phyloP scores from a whole-genome alignment of 2,888 invertebrate species.

The Leptinotarsa rubiginosa region DNA sequence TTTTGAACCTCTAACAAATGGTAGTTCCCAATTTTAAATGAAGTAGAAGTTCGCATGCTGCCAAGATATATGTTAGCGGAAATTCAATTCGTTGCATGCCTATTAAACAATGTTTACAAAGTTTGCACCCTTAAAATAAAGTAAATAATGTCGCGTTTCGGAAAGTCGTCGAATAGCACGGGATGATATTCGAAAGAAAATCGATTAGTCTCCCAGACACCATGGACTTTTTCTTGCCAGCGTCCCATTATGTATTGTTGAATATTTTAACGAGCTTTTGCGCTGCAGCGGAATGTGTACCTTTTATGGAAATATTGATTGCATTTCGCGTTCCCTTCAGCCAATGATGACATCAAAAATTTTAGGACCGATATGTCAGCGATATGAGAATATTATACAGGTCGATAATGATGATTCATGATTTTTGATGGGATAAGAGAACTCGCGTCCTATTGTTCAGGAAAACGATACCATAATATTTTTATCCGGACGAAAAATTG shows the following conservation, averaged over 20 bases:
- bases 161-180: slow-evolving; percentile 23
- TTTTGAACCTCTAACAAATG: slow-evolving; percentile 33
- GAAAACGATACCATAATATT: background rate
- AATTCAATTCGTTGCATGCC: slow-evolving; percentile 60
- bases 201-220: slow-evolving; percentile 44
- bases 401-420: slow-evolving; percentile 7
- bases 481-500: background rate
- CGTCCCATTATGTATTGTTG: slow-evolving; percentile 26
- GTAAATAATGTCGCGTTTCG: slow-evolving; percentile 50
- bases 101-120: slow-evolving; percentile 61
- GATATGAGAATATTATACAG: slow-evolving; percentile 1
- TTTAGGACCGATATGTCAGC: slow-evolving; percentile 4
- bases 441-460: background rate
- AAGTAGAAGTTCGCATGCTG: slow-evolving; percentile 55
- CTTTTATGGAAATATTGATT: slow-evolving; percentile 18
- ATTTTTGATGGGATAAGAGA: background rate
- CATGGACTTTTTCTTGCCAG: slow-evolving; percentile 42
- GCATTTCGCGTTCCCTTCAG: slow-evolving; percentile 15
- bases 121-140: slow-evolving; percentile 59
- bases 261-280: slow-evolving; percentile 34
- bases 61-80: slow-evolving; percentile 58
- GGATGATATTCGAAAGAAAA: slow-evolving; percentile 40
- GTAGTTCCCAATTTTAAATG: slow-evolving; percentile 47
- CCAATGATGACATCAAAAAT: slow-evolving; percentile 7
- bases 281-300: slow-evolving; percentile 18